Conservation (phyloP, 2,888 invertebrate genomes). For the Pasiphila rectangulata region DNA sequence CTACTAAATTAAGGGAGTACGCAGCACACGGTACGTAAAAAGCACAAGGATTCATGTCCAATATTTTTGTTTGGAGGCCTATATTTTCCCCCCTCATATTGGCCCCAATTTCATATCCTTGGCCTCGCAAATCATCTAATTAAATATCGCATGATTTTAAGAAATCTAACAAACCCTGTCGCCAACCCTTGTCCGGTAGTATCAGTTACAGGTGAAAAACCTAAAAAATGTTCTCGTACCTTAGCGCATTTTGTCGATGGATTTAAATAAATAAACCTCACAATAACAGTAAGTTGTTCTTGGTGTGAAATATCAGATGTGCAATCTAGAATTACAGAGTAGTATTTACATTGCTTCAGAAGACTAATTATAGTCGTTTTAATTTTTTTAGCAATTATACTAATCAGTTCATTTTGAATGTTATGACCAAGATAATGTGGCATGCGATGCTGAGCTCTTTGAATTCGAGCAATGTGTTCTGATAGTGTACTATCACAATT, state of each 20-base stretch:
- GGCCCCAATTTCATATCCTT: slow-evolving; percentile 26
- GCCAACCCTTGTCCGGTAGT: not conserved
- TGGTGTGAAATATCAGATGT: not conserved
- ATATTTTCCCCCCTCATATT: slow-evolving; percentile 26
- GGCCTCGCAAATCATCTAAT: slow-evolving; percentile 19
- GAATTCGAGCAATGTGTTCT: no score
- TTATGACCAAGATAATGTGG: no score
- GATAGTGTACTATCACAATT: no score
- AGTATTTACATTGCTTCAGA: not conserved
- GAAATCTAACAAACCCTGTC: not conserved
- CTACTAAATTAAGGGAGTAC: slow-evolving; percentile 18
- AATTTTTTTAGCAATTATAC: no score
- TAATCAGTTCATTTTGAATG: no score
- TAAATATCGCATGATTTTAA: slow-evolving; percentile 1
- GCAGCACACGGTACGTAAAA: slow-evolving; percentile 25
- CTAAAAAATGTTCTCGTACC: not conserved
- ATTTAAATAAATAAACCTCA: not conserved
- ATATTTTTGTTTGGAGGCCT: slow-evolving; percentile 27
- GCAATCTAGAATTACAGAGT: not conserved
- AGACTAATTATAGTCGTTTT: no score
- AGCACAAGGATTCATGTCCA: slow-evolving; percentile 29
- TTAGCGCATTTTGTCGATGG: not conserved
- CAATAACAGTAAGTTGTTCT: not conserved
- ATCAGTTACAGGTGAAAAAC: not conserved
- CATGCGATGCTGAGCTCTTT: no score